These are phyloP conservation scores for Motacilla alba DNA, from an alignment of 2,113 vertebrate species.

Conservation along the genomic window DNA sequence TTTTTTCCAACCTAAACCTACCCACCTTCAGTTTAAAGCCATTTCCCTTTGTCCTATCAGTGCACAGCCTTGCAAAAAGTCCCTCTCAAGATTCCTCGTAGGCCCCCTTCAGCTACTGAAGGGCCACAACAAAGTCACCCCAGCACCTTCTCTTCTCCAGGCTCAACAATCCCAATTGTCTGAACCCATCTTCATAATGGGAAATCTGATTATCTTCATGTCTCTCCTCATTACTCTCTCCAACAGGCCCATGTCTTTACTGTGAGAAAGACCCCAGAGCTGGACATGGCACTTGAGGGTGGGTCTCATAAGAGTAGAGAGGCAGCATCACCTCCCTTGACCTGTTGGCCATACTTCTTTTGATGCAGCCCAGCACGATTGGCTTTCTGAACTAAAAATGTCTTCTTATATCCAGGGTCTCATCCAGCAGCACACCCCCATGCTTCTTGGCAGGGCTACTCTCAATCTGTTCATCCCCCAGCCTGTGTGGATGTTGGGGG, in stretches of 20 bases:
- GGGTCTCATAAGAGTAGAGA: neutral
- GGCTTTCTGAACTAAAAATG: neutral
- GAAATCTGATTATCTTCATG: neutral
- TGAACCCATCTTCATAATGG: neutral
- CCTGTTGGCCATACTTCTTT: neutral
- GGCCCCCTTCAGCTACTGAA: neutral
- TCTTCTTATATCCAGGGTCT: neutral
- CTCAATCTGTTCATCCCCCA: neutral
- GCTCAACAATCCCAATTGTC: neutral
- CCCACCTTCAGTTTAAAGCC: neutral
- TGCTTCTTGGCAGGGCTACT: neutral
- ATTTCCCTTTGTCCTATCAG: neutral
- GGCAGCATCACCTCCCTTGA: neutral
- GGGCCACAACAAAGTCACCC: neutral
- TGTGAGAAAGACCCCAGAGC: neutral
- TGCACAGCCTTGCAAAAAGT: neutral
- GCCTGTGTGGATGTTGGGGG: neutral
- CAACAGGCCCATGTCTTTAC: neutral
- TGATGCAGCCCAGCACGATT: neutral
- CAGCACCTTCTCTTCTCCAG: neutral
- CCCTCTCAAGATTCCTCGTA: neutral
- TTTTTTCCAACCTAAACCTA: neutral
- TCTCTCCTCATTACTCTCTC: neutral
- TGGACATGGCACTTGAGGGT: accelerated
- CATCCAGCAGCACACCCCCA: neutral